A percentile compares a stretch with the other conserved stretches of the same genome.
Evolutionary conservation across 2,113 vertebrate genomes (phyloP).

Genomic region (Nansenia antarctica): DNA sequence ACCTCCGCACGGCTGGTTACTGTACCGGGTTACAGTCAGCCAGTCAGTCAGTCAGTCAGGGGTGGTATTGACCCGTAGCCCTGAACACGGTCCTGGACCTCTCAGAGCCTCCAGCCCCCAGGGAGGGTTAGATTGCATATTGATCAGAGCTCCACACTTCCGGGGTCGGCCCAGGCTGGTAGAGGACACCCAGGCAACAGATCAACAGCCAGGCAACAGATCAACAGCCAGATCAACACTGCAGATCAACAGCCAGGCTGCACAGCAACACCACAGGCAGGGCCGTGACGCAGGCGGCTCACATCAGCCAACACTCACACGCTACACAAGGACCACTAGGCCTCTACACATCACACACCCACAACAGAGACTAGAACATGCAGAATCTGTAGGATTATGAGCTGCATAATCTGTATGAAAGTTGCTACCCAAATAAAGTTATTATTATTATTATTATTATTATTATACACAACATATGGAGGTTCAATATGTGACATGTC

Average conservation of each 20-base stretch:
- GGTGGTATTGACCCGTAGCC: slow-evolving; percentile 9
- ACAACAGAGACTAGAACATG: background rate
- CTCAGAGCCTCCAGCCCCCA: slow-evolving; percentile 24
- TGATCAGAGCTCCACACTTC: slow-evolving; percentile 67
- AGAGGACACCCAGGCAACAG: slow-evolving; percentile 50
- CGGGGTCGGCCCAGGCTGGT: slow-evolving; percentile 58
- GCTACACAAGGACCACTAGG: background rate
- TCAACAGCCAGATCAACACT: slow-evolving; percentile 28
- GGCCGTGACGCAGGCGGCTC: background rate
- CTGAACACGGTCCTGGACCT: background rate
- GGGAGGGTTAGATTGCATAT: slow-evolving; percentile 72
- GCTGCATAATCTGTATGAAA: no score
- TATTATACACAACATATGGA: no score
- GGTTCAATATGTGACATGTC: no score
- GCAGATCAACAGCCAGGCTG: slow-evolving; percentile 6
- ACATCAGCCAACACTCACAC: background rate
- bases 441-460: no score
- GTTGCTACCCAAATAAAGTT: no score
- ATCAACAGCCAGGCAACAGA: background rate
- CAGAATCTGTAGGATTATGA: no score
- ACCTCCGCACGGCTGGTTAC: no score
- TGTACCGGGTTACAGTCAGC: no score
- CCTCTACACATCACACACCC: background rate
- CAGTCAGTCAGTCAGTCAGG: no score
- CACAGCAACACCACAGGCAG: background rate